Evolutionary conservation across 2,888 invertebrate species (phyloP), one percentile per base, ranked within the genome.

Genomic region (Cheilosia urbana): DNA sequence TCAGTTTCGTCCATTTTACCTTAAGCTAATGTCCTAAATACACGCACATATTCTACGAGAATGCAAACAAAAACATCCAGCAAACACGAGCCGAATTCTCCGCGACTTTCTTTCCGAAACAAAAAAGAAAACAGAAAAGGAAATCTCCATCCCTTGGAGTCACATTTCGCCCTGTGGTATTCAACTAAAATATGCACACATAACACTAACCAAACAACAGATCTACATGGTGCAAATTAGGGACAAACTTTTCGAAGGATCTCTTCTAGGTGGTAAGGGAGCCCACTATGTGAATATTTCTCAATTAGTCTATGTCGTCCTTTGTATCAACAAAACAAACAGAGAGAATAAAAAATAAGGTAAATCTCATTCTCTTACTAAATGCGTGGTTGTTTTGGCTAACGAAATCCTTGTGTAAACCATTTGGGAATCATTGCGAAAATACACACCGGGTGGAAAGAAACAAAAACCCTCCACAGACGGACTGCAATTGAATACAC

Each of bases 261-360:
- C 27, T 51, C 34, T 37, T 51, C 34, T 37, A 45, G n/a, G 5
- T 2, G 37, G n/a, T 1, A 15, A 51, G 49, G n/a, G 47, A 66
- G 7, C 40, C 21, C 24, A 27, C 66, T 66, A 53, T 51, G 49
- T 34, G 69, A 65, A 81, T 58, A 77, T 40, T 62, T 72, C 77
- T 82, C 82, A 82, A 82, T 82, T 82, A 82, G 77, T 62, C 9
- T 9, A 66, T 77, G 65, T 60, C 77, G 65, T 77, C 71, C 71
- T 53, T 42, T 66, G 71, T 55, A 40, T 81, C 49, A 75, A 63
- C 63, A 75, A 53, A 51, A 51, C 9, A 5, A 37, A 55, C n/a
- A 2, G 17, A 53, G 55, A 5, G 27, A 55, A n/a, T 34, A 62
- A 47, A 27, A 62, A 21, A 17, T 19, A 15, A 37, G n/a, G 7